Evolutionary conservation across 2,797 vertebrate species (phyloP).

Genomic region (Lithobates pipiens): DNA sequence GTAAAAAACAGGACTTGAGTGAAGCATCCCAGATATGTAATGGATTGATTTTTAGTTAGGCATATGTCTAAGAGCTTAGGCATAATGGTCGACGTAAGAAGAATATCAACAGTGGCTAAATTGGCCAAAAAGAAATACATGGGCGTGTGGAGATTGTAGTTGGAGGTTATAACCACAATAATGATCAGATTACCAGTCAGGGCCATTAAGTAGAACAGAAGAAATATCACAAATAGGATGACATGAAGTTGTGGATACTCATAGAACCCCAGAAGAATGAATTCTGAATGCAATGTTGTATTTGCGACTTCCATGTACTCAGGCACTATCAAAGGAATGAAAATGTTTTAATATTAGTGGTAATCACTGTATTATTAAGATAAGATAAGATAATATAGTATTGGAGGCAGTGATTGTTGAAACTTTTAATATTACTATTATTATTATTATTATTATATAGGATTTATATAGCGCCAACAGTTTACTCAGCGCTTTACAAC

Average conservation of each 20-base stretch:
- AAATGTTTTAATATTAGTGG: too few species aligned
- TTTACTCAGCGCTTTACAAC: too few species aligned
- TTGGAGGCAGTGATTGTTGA: too few species aligned
- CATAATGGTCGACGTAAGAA: neutral
- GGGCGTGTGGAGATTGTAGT: slow-evolving; percentile 6
- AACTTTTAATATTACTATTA: too few species aligned
- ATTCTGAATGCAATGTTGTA: neutral
- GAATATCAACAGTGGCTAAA: slow-evolving; percentile 18
- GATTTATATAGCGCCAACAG: too few species aligned
- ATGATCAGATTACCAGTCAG: slow-evolving; percentile 16
- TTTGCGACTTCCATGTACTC: slow-evolving; percentile 1
- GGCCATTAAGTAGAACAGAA: slow-evolving; percentile 23
- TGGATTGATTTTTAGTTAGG: slow-evolving; percentile 4
- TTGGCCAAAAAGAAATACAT: slow-evolving; percentile 39
- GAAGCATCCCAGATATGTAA: neutral
- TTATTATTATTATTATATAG: too few species aligned
- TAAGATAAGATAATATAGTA: too few species aligned
- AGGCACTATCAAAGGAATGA: neutral
- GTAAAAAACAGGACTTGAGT: slow-evolving; percentile 15
- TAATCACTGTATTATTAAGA: too few species aligned
- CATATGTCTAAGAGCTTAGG: slow-evolving; percentile 24
- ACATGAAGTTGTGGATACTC: slow-evolving; percentile 27
- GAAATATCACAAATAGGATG: slow-evolving; percentile 4
- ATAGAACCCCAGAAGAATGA: slow-evolving; percentile 56
- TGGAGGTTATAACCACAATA: neutral